Evolutionary conservation across 2,113 vertebrate genomes (phyloP).

Genomic region (Pomatorhinus ruficollis): DNA sequence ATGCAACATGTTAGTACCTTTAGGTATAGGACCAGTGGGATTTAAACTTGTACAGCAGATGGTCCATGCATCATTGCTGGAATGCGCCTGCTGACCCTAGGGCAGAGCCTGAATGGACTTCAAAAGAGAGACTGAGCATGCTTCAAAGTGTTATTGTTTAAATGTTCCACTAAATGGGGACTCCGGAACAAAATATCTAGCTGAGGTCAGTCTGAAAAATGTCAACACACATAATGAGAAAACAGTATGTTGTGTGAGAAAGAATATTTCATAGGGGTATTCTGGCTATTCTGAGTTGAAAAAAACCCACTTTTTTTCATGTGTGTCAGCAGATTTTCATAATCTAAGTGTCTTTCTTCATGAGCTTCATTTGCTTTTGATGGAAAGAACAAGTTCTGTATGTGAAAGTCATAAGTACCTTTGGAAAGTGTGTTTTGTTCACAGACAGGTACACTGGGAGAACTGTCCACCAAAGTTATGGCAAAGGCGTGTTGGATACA

Average conservation of each 20-base stretch:
- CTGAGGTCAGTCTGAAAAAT: slow-evolving; percentile 66
- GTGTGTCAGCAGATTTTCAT: slow-evolving; percentile 37
- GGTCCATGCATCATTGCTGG: slow-evolving; percentile 57
- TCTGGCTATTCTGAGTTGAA: background rate
- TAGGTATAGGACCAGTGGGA: slow-evolving; percentile 60
- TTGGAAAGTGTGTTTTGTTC: background rate
- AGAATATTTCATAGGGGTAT: slow-evolving; percentile 31
- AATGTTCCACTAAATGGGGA: slow-evolving; percentile 70
- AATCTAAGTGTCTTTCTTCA: background rate
- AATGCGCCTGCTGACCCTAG: slow-evolving; percentile 62
- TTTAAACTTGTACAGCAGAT: slow-evolving; percentile 65
- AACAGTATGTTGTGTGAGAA: slow-evolving; percentile 51
- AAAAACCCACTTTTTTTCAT: background rate
- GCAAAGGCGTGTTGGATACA: background rate
- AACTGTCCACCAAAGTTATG: background rate
- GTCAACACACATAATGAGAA: slow-evolving; percentile 63
- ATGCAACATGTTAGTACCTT: slow-evolving; percentile 55
- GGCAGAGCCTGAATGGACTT: slow-evolving; percentile 68
- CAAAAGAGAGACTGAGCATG: slow-evolving; percentile 64
- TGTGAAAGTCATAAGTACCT: background rate
- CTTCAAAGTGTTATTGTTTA: slow-evolving; percentile 70
- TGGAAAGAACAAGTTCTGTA: background rate
- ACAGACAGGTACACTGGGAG: background rate
- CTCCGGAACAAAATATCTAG: slow-evolving; percentile 70
- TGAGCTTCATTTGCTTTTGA: background rate